Evolutionary conservation across 2,888 invertebrate genomes (phyloP), one percentile per base, ranked within the genome.

Genomic region (Eristalis pertinax): DNA sequence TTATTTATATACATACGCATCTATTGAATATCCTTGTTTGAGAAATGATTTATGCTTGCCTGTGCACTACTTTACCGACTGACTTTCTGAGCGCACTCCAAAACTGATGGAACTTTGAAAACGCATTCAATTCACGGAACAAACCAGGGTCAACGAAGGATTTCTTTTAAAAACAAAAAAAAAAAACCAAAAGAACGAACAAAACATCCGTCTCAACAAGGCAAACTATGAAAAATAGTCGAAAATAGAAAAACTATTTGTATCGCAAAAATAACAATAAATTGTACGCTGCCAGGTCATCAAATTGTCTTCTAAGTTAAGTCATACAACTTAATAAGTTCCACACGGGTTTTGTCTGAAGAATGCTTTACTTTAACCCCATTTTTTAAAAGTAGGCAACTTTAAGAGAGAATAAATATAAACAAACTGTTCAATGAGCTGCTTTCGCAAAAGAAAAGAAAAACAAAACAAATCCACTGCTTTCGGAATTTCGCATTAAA

Each of bases 231-330:
- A 4, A 26, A 26, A 26, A 4, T 26, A 41, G 13, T 1, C 10
- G 15, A 43, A 15, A 15, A n/a, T 11, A n/a, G 10, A n/a, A 3
- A 43, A 43, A 3, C 3, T 2, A 26, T 4, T 15, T 13, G 41
- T 15, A 43, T 43, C 19, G 1, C 43, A 70, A 24, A 65, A 19
- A 13, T 43, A 75, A 82, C 82, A 86, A 83, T 86, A 86, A 82
- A 50, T 74, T 82, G 43, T 4, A 82, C 32, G 82, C 86, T 86
- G 86, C 82, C 86, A 86, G 70, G 62, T 75, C 67, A 76, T 70
- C 64, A 11, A 38, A 41, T 11, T 43, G 73, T 41, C 1, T 22
- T 68, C 11, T 26, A 50, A 32, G 22, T 19, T 11, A n/a, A 22
- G 29, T 76, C 69, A 15, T 22, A 26, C 29, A 63, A 64, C 43